phyloP scores from a whole-genome alignment of 2,888 invertebrate genomes.

The Portevinia maculata region DNA sequence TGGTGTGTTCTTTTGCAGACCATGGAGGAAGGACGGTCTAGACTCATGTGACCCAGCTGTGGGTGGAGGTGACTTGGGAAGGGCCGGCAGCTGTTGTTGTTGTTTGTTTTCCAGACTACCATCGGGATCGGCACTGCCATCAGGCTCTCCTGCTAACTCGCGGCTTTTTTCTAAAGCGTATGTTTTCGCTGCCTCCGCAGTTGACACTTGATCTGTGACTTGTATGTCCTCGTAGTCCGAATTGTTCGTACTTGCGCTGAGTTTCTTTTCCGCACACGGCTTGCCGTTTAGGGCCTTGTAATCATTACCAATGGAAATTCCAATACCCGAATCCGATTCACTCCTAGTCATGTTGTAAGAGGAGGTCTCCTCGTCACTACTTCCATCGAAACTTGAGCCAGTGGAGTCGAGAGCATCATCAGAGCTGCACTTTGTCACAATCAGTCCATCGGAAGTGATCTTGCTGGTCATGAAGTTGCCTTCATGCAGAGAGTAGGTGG shows the following conservation, averaged over 20 bases:
- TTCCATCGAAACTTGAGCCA: slow-evolving; percentile 82
- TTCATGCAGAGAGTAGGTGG: slow-evolving; percentile 82
- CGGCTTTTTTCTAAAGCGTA: slow-evolving; percentile 85
- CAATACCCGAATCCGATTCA: slow-evolving; percentile 83
- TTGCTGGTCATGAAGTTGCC: slow-evolving; percentile 83
- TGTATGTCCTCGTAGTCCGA: slow-evolving; percentile 83
- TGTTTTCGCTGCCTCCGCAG: slow-evolving; percentile 50
- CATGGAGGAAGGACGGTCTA: slow-evolving; percentile 89
- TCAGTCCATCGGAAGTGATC: slow-evolving; percentile 82
- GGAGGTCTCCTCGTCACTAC: slow-evolving; percentile 82
- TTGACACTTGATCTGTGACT: slow-evolving; percentile 78
- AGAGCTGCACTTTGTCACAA: slow-evolving; percentile 82
- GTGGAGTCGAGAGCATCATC: slow-evolving; percentile 82
- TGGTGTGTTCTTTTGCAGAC: slow-evolving; percentile 83
- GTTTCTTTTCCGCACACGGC: slow-evolving; percentile 79
- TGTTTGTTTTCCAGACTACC: slow-evolving; percentile 84
- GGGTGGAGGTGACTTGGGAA: slow-evolving; percentile 84
- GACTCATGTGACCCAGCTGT: slow-evolving; percentile 81
- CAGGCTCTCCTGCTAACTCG: slow-evolving; percentile 92
- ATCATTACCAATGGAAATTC: slow-evolving; percentile 82
- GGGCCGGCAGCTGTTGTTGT: slow-evolving; percentile 85
- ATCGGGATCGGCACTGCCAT: slow-evolving; percentile 93
- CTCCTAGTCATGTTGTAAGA: slow-evolving; percentile 83
- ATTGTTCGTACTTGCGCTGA: slow-evolving; percentile 81
- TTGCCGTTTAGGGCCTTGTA: slow-evolving; percentile 78